Conservation (phyloP, 2,797 vertebrate species). For the Notamacropus eugenii region DNA sequence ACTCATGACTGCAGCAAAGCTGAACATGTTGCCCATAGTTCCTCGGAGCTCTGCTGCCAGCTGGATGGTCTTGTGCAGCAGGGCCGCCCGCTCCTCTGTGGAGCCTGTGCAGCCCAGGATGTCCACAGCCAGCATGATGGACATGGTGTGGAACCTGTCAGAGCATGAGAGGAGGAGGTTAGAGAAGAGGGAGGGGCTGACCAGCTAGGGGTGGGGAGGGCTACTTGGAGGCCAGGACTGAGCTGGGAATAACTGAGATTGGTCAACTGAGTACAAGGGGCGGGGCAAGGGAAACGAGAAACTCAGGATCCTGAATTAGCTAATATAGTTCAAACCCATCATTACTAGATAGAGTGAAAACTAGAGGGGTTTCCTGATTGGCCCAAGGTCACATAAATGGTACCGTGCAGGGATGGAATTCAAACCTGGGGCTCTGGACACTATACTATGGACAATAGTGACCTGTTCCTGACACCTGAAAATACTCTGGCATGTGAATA, state of each 20-base stretch:
- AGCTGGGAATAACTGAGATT: not conserved
- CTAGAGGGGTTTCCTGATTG: not conserved
- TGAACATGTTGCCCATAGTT: constrained; percentile 98
- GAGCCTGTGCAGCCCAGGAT: constrained; percentile 97
- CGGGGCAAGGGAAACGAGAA: constrained; percentile 4
- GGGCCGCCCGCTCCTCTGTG: constrained; percentile 93
- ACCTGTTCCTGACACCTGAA: not conserved
- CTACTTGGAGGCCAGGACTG: not conserved
- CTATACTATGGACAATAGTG: not conserved
- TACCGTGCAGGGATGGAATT: not conserved
- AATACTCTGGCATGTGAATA: not conserved
- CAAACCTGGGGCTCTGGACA: not conserved
- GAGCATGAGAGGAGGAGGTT: fast-evolving
- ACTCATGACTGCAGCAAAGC: constrained; percentile 97
- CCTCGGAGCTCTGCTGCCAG: constrained; percentile 95
- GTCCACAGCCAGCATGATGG: constrained; percentile 97
- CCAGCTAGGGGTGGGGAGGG: not conserved
- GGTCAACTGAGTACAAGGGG: not conserved
- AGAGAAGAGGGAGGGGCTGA: not conserved
- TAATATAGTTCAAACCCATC: not conserved
- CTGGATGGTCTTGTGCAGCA: constrained; percentile 98
- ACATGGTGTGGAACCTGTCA: constrained; percentile 97
- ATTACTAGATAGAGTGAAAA: not conserved
- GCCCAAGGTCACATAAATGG: not conserved
- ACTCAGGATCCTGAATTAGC: not conserved